Base-by-base conservation (phyloP, 2,888 invertebrate genomes). In the Diaphora mendica region DNA sequence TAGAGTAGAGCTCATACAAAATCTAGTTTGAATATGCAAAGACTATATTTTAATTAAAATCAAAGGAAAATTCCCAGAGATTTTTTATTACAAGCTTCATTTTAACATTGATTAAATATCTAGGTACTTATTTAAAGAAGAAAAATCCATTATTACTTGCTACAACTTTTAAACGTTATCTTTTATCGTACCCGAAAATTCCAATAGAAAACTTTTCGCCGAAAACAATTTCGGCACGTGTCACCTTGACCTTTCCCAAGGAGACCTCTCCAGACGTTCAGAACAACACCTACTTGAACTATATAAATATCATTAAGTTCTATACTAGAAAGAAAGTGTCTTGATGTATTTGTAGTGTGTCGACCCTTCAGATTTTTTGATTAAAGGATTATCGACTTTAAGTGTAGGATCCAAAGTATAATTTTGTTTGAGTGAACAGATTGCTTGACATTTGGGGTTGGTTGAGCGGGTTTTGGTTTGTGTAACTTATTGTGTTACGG, bases 201-300 rank as follows among this genome's bases (percentile, higher is more conserved):
- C 44, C 69, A 74, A 71, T 73, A 76, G 1, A 13, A 48, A 77
- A 76, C 35, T 72, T 77, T 70, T 73, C 44, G 59, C 13, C 68
- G 75, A 59, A 55, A 65, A 73, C 70, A 74, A 44, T 82, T 74
- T 73, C 66, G 71, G 74, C 70, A 66, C 23, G 67, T 48, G 83
- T 82, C 77, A 81, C 83, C 78, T 82, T 78, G 77, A 83, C 83
- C 85, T 84, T 76, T 74, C 33, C 51, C 66, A 77, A 79, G 75
- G 44, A 64, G 70, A 64, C 30, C 30, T 30, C 44, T 65, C 30
- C 62, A 62, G 51, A 39, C 39, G 35, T 17, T 69, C 26, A 4
- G 35, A 26, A 35, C 51, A 17, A 68, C 8, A 35, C 51, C 51
- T 55, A n/a, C 23, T 30, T 62, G 2, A 62, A 62, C 62, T 17